Conservation (phyloP, 1,140 invertebrate genomes). For the Papilio xuthus region DNA sequence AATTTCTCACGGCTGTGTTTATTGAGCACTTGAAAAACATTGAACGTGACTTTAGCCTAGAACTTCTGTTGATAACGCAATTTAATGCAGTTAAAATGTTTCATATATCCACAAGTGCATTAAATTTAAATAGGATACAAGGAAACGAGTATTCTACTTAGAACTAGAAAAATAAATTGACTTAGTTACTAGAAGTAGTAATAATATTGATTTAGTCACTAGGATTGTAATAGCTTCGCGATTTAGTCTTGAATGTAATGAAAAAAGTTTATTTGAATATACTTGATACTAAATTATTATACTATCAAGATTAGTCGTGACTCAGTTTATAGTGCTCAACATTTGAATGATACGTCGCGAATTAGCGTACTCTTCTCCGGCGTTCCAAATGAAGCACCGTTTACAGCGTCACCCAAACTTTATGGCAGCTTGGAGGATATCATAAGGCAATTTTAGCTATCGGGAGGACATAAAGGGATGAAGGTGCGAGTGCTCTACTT, state of each 20-base stretch:
- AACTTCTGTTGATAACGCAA: slow-evolving; percentile 1
- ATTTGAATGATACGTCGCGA: no score
- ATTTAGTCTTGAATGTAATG: background rate
- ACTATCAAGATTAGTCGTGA: background rate
- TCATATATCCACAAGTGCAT: background rate
- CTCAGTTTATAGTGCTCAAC: background rate
- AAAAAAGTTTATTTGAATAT: background rate
- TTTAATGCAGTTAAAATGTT: background rate
- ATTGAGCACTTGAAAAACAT: background rate
- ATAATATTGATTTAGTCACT: background rate
- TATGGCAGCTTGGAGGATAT: no score
- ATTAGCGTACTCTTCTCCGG: no score
- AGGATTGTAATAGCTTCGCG: background rate
- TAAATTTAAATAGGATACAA: background rate
- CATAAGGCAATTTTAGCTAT: no score
- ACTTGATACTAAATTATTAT: background rate
- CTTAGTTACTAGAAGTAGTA: background rate
- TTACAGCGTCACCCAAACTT: no score
- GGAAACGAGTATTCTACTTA: no score
- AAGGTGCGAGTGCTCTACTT: no score
- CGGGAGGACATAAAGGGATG: no score
- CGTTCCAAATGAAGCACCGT: no score
- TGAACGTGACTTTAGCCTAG: slow-evolving; percentile 19
- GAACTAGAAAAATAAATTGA: no score
- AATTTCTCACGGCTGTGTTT: slow-evolving; percentile 17